These are phyloP conservation scores for Campaea margaritaria DNA, from an alignment of 2,888 invertebrate species.

Conservation along the genomic window DNA sequence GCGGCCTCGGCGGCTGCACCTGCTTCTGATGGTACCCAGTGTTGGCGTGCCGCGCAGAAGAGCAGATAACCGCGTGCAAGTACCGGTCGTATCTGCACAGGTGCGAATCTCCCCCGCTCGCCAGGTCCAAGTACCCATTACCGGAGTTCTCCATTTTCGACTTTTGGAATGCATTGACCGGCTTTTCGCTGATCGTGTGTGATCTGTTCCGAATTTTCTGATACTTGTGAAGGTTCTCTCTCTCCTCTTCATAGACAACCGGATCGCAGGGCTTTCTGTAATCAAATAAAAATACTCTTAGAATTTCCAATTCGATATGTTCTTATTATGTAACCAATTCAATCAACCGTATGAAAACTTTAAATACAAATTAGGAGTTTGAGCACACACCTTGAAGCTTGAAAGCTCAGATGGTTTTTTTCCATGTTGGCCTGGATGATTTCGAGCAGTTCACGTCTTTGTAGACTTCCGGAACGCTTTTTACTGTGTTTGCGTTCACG, in stretches of 20 bases:
- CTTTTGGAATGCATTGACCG: conserved; percentile 72
- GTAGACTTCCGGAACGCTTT: conserved; percentile 90
- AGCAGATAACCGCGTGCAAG: conserved; percentile 87
- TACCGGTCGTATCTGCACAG: conserved; percentile 86
- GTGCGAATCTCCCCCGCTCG: conserved; percentile 85
- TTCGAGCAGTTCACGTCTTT: conserved; percentile 93
- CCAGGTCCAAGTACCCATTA: conserved; percentile 86
- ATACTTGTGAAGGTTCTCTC: conserved; percentile 61
- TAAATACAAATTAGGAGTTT: neutral
- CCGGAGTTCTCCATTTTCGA: conserved; percentile 67
- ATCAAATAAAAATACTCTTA: conserved; percentile 12
- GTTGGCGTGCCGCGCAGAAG: conserved; percentile 78
- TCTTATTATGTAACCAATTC: too few relatives aligned
- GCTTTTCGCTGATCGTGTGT: conserved; percentile 81
- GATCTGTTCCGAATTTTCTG: conserved; percentile 80
- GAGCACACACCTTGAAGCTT: conserved; percentile 89
- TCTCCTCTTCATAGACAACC: conserved; percentile 69
- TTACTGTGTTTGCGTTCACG: conserved; percentile 81
- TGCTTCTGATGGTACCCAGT: conserved; percentile 79
- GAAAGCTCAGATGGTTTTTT: conserved; percentile 94
- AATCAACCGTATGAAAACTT: neutral
- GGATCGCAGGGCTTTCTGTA: conserved; percentile 85
- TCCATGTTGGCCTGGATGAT: conserved; percentile 96
- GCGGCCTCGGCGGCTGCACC: conserved; percentile 53
- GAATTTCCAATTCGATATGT: too few relatives aligned